Evolutionary conservation across 2,113 vertebrate species (phyloP), one percentile per base, ranked within the genome.

Genomic region (Myotis lucifugus): DNA sequence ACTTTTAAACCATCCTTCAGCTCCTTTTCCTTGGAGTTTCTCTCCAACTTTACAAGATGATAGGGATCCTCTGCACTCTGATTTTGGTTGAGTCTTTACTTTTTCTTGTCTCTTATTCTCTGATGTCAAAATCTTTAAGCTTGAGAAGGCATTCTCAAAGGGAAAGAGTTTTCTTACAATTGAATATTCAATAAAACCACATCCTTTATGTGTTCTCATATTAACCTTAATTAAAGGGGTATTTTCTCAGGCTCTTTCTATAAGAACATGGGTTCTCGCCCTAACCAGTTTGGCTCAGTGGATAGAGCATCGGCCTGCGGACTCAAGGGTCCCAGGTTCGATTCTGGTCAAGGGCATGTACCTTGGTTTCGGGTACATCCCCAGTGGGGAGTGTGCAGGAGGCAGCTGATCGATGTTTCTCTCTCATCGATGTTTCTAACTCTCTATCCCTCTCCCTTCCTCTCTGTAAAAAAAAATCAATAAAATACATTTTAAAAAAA

Each of bases 191-290:
- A 76, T 84, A 21, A 94, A 96, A 72, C 42, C 42, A 76, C 93
- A 86, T 95, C 40, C 73, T 94, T 85, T 89, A 52, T 61, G 52
- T 70, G 34, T 15, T 91, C 37, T 89, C 70, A 91, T 81, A 89
- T 82, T 91, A 88, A 94, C 93, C 86, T 96, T 94, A 95, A 93
- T 87, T 89, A n/a, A 94, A 52, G 6, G 56, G n/a, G 32, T 67
- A 67, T 89, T 93, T 96, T 96, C 84, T 93, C 70, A 76, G 86
- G 50, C 74, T 87, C 64, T 93, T 42, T 59, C 27, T 87, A 91
- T 93, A 66, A 94, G 61, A 91, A 87, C 64, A 93, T 8, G 32
- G 27, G 21, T 74, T 95, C 67, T 84, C 37, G 37, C 40, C 40
- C 40, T 40, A 40, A 40, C 40, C 40, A 6, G 40, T 40, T 40